These are phyloP conservation scores for Bombus soroeensis DNA, from an alignment of 1,140 invertebrate genomes.

Conservation along the genomic window DNA sequence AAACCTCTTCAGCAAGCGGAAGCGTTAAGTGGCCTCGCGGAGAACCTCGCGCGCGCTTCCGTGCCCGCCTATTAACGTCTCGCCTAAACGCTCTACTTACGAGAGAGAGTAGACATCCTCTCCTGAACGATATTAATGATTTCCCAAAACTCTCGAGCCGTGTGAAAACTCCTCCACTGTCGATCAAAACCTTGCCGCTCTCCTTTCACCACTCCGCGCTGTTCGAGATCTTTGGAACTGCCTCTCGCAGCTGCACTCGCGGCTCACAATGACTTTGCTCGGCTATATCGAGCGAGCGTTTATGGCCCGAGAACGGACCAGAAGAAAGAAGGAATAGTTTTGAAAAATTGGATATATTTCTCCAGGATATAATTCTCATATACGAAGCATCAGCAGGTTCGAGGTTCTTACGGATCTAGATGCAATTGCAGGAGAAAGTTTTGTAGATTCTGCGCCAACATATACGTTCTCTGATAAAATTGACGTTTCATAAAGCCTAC, in stretches of 20 bases:
- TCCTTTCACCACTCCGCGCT: slow-evolving; percentile 19
- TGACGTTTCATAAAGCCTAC: too few species aligned
- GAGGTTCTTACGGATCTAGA: too few species aligned
- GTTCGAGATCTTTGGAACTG: not conserved
- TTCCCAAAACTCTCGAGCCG: slow-evolving; percentile 75
- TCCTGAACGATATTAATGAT: slow-evolving; percentile 76
- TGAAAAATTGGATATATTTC: not conserved
- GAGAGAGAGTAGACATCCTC: slow-evolving; percentile 14
- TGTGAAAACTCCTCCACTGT: slow-evolving; percentile 68
- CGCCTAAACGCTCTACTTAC: slow-evolving; percentile 28
- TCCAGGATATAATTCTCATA: not conserved
- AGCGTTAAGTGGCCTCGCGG: slow-evolving; percentile 69
- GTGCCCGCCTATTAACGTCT: slow-evolving; percentile 66
- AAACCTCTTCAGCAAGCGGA: slow-evolving; percentile 68
- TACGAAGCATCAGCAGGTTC: too few species aligned
- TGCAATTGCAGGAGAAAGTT: too few species aligned
- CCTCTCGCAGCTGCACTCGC: slow-evolving; percentile 27
- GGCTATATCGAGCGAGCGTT: not conserved
- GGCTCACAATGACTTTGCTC: not conserved
- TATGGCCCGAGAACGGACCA: too few species aligned
- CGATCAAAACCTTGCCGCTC: slow-evolving; percentile 27
- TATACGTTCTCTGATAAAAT: too few species aligned
- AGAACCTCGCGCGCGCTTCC: slow-evolving; percentile 53
- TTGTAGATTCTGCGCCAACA: too few species aligned
- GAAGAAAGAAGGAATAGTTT: not conserved